phyloP scores from a whole-genome alignment of 2,888 invertebrate genomes.

The Entomobrya multifasciata region DNA sequence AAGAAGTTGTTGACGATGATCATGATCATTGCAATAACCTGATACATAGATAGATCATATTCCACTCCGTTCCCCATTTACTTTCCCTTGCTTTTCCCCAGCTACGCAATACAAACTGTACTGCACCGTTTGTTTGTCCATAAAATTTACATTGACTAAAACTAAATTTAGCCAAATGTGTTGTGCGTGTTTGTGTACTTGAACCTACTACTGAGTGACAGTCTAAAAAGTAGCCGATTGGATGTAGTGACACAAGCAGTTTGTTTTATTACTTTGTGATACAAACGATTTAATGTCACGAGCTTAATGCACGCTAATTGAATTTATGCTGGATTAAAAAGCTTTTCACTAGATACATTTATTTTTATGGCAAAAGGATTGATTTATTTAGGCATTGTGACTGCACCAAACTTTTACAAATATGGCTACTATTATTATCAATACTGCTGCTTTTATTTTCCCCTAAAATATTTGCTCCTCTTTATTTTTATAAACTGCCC shows the following conservation, averaged over 20 bases:
- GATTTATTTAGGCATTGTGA: too few species aligned
- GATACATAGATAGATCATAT: slow-evolving; percentile 3
- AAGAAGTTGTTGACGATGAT: slow-evolving; percentile 31
- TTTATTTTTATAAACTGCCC: background rate
- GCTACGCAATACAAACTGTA: too few species aligned
- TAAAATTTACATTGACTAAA: too few species aligned
- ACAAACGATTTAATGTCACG: slow-evolving; percentile 57
- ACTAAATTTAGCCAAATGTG: too few species aligned
- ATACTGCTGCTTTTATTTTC: too few species aligned
- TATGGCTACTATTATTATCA: background rate
- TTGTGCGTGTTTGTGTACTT: too few species aligned
- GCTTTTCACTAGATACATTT: too few species aligned
- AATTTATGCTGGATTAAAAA: slow-evolving; percentile 62
- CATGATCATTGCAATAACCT: background rate
- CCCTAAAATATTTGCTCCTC: too few species aligned
- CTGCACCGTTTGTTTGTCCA: too few species aligned
- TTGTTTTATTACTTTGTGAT: slow-evolving; percentile 51
- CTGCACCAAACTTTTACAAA: background rate
- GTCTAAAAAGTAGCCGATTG: background rate
- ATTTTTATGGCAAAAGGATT: too few species aligned
- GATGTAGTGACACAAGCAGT: slow-evolving; percentile 25
- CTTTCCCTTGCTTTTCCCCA: background rate
- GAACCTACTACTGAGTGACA: too few species aligned
- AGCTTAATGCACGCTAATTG: slow-evolving; percentile 58
- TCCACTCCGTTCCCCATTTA: background rate